Conservation (phyloP, 2,888 invertebrate genomes). For the Drosophila pullipes region DNA sequence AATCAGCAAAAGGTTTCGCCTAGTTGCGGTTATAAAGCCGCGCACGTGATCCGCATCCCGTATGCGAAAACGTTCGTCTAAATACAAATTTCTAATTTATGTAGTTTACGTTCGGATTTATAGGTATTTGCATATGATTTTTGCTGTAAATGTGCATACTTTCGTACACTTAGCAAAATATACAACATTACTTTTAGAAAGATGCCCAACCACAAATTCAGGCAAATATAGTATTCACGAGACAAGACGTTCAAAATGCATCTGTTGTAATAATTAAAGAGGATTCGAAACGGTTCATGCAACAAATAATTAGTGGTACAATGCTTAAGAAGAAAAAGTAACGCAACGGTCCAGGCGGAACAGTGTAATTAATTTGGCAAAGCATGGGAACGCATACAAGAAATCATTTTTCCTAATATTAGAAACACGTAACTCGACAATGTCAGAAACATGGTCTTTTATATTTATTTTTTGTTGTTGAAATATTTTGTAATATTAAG, state of each 20-base stretch:
- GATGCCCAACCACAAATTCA: too few relatives aligned
- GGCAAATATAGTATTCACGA: too few relatives aligned
- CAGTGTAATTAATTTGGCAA: background rate
- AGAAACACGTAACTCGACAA: background rate
- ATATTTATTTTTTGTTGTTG: too few relatives aligned
- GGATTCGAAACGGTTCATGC: too few relatives aligned
- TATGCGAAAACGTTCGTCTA: conserved; percentile 58
- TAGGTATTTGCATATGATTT: conserved; percentile 63
- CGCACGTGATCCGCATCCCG: conserved; percentile 65
- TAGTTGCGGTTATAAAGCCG: conserved; percentile 75
- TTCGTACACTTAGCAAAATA: background rate
- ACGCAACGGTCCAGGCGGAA: too few relatives aligned
- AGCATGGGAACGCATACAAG: background rate
- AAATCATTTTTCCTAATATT: background rate
- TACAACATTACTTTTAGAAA: too few relatives aligned
- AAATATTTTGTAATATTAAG: background rate
- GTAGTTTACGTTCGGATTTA: conserved; percentile 78
- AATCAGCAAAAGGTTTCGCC: conserved; percentile 78
- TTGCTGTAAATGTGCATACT: conserved; percentile 22
- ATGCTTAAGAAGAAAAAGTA: too few relatives aligned
- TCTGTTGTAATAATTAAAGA: too few relatives aligned
- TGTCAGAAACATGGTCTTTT: too few relatives aligned
- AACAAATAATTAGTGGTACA: too few relatives aligned
- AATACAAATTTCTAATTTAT: conserved; percentile 75
- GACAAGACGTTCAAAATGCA: too few relatives aligned